These are phyloP conservation scores for Mechanitis mazaeus DNA, from an alignment of 2,888 invertebrate species.

Conservation along the genomic window DNA sequence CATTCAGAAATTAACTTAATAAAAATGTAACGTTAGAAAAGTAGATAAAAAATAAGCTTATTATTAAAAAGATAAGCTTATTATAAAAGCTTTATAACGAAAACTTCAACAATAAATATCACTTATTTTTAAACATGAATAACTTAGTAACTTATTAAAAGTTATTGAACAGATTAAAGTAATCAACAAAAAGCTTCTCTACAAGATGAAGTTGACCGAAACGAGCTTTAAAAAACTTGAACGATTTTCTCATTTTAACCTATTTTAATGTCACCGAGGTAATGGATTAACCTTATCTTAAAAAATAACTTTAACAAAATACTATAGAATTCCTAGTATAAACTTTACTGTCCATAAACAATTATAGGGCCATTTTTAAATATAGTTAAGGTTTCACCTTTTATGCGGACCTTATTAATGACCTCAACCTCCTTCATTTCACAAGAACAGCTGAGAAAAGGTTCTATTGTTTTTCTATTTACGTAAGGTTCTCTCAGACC, in stretches of 20 bases:
- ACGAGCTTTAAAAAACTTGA: conserved; percentile 23
- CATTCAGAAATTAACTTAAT: not conserved
- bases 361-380: too few relatives aligned
- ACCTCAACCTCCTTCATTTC: not conserved
- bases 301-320: not conserved
- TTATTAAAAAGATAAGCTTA: too few relatives aligned
- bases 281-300: not conserved
- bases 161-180: too few relatives aligned
- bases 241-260: conserved; percentile 21
- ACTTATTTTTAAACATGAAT: too few relatives aligned
- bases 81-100: too few relatives aligned
- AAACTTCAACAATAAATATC: too few relatives aligned
- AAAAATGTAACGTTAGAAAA: too few relatives aligned
- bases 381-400: not conserved
- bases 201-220: conserved; percentile 7
- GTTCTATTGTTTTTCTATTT: conserved; percentile 26
- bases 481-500: conserved; percentile 13
- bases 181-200: too few relatives aligned
- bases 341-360: not conserved
- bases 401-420: not conserved
- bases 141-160: too few relatives aligned
- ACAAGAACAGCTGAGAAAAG: conserved; percentile 12
- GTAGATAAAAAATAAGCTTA: too few relatives aligned
- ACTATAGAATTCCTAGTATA: not conserved
- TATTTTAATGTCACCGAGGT: conserved; percentile 2